Evolutionary conservation across 2,797 vertebrate genomes (phyloP).

Genomic region (Chelonia mydas): DNA sequence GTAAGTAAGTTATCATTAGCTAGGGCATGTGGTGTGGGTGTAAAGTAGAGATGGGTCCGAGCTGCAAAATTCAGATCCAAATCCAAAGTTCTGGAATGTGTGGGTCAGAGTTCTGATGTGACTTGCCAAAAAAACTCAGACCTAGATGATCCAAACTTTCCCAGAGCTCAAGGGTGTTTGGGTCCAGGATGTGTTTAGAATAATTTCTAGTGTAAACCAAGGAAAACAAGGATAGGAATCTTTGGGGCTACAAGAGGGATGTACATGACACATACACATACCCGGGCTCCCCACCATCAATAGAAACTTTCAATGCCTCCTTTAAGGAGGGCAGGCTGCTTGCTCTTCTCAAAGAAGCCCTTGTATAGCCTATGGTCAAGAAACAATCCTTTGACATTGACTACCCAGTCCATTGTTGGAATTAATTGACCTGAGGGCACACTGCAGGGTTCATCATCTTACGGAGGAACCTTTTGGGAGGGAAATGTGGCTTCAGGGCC

Average conservation of each 20-base stretch:
- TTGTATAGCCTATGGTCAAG: not conserved
- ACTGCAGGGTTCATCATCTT: not conserved
- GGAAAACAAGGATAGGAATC: not conserved
- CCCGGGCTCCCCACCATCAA: not conserved
- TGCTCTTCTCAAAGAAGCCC: not conserved
- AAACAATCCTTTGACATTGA: not conserved
- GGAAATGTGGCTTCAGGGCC: not conserved
- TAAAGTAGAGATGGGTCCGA: not conserved
- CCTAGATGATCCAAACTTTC: not conserved
- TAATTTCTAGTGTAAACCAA: not conserved
- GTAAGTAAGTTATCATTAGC: not conserved
- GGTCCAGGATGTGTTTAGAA: not conserved
- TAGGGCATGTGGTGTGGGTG: not conserved
- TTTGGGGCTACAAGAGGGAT: not conserved
- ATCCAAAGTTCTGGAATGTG: not conserved
- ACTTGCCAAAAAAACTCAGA: not conserved
- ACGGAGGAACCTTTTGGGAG: not conserved
- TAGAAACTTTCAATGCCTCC: not conserved
- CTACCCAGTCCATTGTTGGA: not conserved
- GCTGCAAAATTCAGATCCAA: not conserved
- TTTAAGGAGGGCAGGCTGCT: not conserved
- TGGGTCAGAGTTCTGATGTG: not conserved
- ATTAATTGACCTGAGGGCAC: not conserved
- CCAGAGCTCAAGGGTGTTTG: not conserved
- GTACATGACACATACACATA: not conserved